Percentiles rank a stretch among this genome's conserved stretches.
phyloP scores from a whole-genome alignment of 1,140 invertebrate genomes.

The Varroa destructor region DNA sequence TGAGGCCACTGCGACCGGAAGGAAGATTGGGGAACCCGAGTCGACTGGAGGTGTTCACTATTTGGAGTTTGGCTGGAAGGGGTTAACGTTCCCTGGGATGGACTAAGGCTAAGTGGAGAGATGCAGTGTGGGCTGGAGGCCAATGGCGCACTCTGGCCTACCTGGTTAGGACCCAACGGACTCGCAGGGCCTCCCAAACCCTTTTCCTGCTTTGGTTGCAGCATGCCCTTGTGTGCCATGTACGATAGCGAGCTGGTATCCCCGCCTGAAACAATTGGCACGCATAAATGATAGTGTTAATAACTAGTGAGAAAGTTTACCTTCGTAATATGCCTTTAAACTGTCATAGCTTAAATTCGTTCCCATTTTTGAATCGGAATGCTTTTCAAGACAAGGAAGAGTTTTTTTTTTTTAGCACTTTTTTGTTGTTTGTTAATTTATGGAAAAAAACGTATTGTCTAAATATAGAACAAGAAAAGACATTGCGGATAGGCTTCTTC shows the following conservation, averaged over 20 bases:
- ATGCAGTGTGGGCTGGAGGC: constrained; percentile 22
- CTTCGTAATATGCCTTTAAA: too few species aligned
- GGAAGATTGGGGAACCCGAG: constrained; percentile 28
- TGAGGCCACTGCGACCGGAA: constrained; percentile 22
- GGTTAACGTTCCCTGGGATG: not conserved
- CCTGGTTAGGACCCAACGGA: constrained; percentile 11
- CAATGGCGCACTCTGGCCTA: not conserved
- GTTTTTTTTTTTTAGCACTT: too few species aligned
- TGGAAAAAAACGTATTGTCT: too few species aligned
- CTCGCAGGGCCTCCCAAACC: constrained; percentile 22
- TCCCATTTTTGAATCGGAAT: too few species aligned
- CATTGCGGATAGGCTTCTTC: too few species aligned
- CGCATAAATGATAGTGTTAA: too few species aligned
- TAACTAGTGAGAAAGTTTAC: too few species aligned
- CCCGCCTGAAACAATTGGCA: not conserved
- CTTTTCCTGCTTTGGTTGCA: constrained; percentile 24
- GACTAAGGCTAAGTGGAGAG: constrained; percentile 17
- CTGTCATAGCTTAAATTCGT: too few species aligned
- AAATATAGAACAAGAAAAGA: too few species aligned
- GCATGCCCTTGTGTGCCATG: constrained; percentile 28
- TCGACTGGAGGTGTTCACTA: constrained; percentile 17
- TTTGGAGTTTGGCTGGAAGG: constrained; percentile 14
- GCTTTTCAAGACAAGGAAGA: too few species aligned
- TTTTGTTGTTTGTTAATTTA: too few species aligned
- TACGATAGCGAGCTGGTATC: constrained; percentile 25